Conservation (phyloP, 2,888 invertebrate species). For the Drosophila testacea region DNA sequence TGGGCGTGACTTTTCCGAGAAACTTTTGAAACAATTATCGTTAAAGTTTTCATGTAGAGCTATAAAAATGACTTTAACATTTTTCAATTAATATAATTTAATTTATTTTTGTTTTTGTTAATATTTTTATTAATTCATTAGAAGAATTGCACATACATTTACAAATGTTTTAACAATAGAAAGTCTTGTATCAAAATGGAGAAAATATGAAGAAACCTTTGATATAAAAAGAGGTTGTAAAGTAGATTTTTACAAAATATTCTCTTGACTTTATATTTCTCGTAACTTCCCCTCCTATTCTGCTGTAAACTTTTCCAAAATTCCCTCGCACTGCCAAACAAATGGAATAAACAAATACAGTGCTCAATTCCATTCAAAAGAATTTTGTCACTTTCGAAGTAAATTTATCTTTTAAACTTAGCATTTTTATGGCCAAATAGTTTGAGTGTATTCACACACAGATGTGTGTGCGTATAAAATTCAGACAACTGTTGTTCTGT, state of each 20-base stretch:
- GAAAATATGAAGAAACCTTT: too few relatives aligned
- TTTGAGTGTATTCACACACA: conserved; percentile 31
- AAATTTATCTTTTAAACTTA: conserved; percentile 41
- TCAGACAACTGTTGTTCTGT: conserved; percentile 46
- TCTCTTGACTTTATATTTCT: too few relatives aligned
- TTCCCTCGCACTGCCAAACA: neutral
- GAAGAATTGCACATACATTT: too few relatives aligned
- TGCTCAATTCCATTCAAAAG: conserved; percentile 18
- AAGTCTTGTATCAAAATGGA: too few relatives aligned
- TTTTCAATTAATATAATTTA: too few relatives aligned
- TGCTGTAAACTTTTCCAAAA: neutral
- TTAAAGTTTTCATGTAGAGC: neutral
- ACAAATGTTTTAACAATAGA: too few relatives aligned
- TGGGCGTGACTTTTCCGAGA: neutral
- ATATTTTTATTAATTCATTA: too few relatives aligned
- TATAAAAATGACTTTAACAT: neutral
- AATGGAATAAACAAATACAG: conserved; percentile 13
- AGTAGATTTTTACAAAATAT: too few relatives aligned
- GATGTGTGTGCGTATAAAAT: neutral
- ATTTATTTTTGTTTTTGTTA: too few relatives aligned
- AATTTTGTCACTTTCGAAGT: conserved; percentile 20
- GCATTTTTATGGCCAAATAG: conserved; percentile 36
- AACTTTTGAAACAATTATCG: conserved; percentile 4
- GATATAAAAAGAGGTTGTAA: too few relatives aligned
- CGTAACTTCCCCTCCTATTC: too few relatives aligned